Evolutionary conservation across 2,888 invertebrate genomes (phyloP).

Genomic region (Chrysina gloriosa): DNA sequence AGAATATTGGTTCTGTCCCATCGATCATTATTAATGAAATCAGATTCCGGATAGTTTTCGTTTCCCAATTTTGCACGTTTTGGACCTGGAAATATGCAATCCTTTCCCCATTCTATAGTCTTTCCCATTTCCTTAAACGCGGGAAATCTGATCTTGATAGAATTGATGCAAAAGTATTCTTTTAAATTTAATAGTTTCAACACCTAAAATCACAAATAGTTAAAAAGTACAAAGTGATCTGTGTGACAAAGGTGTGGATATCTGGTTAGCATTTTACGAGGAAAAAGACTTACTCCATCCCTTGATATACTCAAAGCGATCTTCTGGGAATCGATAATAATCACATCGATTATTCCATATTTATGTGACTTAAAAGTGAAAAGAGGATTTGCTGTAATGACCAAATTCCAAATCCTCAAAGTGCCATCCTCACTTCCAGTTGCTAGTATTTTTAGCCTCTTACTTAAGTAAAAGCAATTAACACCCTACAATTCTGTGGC

Average conservation of each 20-base stretch:
- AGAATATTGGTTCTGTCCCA: slow-evolving; percentile 65
- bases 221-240: too few species aligned
- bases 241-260: too few species aligned
- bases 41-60: neutral
- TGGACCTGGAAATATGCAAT: slow-evolving; percentile 70
- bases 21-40: slow-evolving; percentile 22
- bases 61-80: slow-evolving; percentile 48
- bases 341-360: slow-evolving; percentile 68
- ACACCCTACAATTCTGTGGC: slow-evolving; percentile 66
- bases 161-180: slow-evolving; percentile 70
- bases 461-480: slow-evolving; percentile 69
- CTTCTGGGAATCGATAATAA: slow-evolving; percentile 66
- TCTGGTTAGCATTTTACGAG: neutral
- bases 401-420: slow-evolving; percentile 71
- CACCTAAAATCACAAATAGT: slow-evolving; percentile 67
- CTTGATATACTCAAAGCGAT: slow-evolving; percentile 68
- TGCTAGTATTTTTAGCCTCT: slow-evolving; percentile 66
- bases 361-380: slow-evolving; percentile 60
- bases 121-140: slow-evolving; percentile 70
- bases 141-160: slow-evolving; percentile 69
- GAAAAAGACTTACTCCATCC: slow-evolving; percentile 67
- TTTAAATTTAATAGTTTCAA: slow-evolving; percentile 72
- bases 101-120: slow-evolving; percentile 69
- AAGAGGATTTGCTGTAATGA: slow-evolving; percentile 62
- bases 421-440: slow-evolving; percentile 70